These are phyloP conservation scores for Dufourea novaeangliae DNA, from an alignment of 1,140 invertebrate species.

Conservation along the genomic window DNA sequence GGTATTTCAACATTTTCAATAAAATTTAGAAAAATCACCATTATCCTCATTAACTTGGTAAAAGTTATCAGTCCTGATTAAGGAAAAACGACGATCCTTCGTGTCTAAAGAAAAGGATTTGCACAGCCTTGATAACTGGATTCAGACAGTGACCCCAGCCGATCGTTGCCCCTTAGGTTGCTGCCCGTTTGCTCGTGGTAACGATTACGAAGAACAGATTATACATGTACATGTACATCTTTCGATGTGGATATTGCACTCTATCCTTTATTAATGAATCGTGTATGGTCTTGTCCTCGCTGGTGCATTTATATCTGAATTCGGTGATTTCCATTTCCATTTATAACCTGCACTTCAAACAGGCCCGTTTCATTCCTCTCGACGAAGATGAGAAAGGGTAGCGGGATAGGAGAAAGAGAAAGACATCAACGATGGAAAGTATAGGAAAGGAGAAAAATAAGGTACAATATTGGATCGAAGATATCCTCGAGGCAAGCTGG, in stretches of 20 bases:
- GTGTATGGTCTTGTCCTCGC: not conserved
- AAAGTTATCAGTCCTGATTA: slow-evolving; percentile 53
- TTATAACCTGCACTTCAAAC: no score
- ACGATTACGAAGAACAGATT: slow-evolving; percentile 56
- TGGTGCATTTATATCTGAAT: no score
- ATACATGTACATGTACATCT: slow-evolving; percentile 31
- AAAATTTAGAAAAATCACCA: no score
- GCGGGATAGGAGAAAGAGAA: not conserved
- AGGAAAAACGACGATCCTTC: slow-evolving; percentile 59
- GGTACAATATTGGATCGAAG: not conserved
- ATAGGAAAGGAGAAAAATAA: not conserved
- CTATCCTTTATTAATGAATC: not conserved
- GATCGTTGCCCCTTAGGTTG: slow-evolving; percentile 62
- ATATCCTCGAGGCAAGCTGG: not conserved
- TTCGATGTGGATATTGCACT: slow-evolving; percentile 7
- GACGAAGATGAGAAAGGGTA: no score
- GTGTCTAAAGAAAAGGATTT: slow-evolving; percentile 65
- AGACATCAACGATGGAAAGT: no score
- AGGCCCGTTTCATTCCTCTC: no score
- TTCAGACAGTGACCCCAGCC: slow-evolving; percentile 68
- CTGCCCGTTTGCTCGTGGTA: slow-evolving; percentile 46
- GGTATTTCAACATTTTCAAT: no score
- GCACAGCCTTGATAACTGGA: slow-evolving; percentile 73
- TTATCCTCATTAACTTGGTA: no score
- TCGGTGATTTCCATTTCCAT: no score